These are phyloP conservation scores for Cryptomyrus ogoouensis DNA, from an alignment of 2,113 vertebrate species.

Conservation along the genomic window DNA sequence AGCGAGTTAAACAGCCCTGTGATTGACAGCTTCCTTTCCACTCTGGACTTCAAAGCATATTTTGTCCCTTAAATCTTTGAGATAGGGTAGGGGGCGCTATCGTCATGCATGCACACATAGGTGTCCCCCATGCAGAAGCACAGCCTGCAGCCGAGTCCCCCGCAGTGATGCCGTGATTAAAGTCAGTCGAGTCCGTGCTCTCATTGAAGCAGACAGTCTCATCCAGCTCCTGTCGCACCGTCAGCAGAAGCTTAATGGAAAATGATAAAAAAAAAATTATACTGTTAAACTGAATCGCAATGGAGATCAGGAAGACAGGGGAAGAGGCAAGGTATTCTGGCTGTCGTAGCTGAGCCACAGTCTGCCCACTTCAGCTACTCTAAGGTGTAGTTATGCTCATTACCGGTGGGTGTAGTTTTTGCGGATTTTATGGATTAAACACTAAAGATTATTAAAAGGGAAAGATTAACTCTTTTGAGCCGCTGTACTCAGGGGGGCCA, in stretches of 20 bases:
- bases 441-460: not conserved
- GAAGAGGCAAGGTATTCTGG: not conserved
- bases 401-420: not conserved
- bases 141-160: not conserved
- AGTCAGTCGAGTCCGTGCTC: slow-evolving; percentile 38
- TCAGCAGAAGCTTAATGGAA: slow-evolving; percentile 49
- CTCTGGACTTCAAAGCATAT: not conserved
- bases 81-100: not conserved
- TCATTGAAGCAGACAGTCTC: slow-evolving; percentile 39
- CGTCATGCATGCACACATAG: not conserved
- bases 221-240: slow-evolving; percentile 26
- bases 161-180: slow-evolving; percentile 25
- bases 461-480: not conserved
- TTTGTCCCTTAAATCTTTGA: not conserved
- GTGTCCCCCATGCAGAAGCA: not conserved
- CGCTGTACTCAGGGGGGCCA: not conserved
- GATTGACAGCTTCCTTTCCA: not conserved
- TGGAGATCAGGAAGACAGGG: slow-evolving; percentile 24
- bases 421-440: not conserved
- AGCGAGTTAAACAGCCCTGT: not conserved
- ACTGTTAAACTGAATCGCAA: slow-evolving; percentile 32
- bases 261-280: slow-evolving; percentile 44
- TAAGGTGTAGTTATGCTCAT: not conserved
- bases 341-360: not conserved
- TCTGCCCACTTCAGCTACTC: not conserved